These are phyloP conservation scores for Pipistrellus kuhlii DNA, from an alignment of 2,797 vertebrate genomes.

Conservation along the genomic window DNA sequence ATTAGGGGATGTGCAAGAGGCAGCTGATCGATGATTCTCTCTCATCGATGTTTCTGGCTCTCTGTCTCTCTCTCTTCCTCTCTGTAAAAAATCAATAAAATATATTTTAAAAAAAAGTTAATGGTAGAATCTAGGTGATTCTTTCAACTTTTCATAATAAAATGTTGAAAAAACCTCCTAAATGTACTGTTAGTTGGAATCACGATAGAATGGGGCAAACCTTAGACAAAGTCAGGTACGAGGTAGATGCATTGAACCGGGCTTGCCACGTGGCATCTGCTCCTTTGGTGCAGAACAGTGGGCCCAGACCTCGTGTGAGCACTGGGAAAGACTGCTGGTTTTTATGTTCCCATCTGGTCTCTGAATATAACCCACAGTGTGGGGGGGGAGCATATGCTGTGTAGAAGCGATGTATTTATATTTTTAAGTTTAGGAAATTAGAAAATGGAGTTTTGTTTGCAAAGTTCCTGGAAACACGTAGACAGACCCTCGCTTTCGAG, in stretches of 20 bases:
- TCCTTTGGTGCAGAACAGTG: not conserved
- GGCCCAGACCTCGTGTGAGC: constrained; percentile 29
- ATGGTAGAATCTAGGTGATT: not conserved
- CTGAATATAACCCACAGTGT: constrained; percentile 60
- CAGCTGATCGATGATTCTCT: too few relatives aligned
- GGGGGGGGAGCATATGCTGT: constrained; percentile 61
- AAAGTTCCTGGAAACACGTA: constrained; percentile 55
- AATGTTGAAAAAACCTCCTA: not conserved
- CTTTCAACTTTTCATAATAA: not conserved
- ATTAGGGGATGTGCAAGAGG: too few relatives aligned
- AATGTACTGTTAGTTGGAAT: not conserved
- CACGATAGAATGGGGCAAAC: not conserved
- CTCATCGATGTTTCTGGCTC: too few relatives aligned
- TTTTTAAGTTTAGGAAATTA: constrained; percentile 50
- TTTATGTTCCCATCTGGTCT: constrained; percentile 67
- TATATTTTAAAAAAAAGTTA: not conserved
- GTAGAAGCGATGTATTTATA: not conserved
- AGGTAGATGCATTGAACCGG: not conserved
- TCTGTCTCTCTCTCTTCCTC: too few relatives aligned
- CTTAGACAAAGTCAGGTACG: not conserved
- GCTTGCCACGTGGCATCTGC: not conserved
- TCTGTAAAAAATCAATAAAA: too few relatives aligned
- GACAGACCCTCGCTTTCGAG: not conserved
- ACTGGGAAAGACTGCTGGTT: constrained; percentile 24
- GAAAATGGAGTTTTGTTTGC: constrained; percentile 65